A percentile compares a stretch with the other conserved stretches of the same genome.
Conservation (phyloP, 2,113 vertebrate species). For the Pipra filicauda region DNA sequence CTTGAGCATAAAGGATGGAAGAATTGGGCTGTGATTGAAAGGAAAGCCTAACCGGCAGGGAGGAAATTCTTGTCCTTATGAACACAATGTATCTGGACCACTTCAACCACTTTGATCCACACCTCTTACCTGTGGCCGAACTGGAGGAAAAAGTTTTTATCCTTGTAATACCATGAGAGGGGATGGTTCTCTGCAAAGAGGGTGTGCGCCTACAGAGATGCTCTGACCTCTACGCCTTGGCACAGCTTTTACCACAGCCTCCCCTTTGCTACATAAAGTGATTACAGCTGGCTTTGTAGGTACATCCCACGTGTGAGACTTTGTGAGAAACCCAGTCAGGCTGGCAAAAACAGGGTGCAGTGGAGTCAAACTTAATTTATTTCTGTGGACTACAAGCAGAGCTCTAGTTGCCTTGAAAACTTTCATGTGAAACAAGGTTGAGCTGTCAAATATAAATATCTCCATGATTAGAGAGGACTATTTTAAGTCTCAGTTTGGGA, state of each 20-base stretch:
- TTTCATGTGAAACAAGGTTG: background rate
- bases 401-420: background rate
- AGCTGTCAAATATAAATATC: background rate
- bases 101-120: background rate
- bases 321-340: rapidly evolving
- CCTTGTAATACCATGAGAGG: background rate
- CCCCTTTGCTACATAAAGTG: background rate
- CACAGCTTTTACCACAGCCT: background rate
- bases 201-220: background rate
- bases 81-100: background rate
- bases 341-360: background rate
- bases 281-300: background rate
- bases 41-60: background rate
- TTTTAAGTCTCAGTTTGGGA: background rate
- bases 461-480: background rate
- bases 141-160: background rate
- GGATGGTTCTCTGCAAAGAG: background rate
- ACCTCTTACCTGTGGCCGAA: background rate
- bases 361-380: background rate
- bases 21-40: background rate
- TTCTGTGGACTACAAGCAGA: background rate
- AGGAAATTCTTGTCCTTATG: background rate
- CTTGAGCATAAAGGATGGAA: background rate
- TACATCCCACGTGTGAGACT: background rate
- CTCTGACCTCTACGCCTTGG: background rate